Percentiles rank a stretch among this genome's conserved stretches.
Evolutionary conservation across 2,797 vertebrate species (phyloP).

Genomic region (Peromyscus eremicus): DNA sequence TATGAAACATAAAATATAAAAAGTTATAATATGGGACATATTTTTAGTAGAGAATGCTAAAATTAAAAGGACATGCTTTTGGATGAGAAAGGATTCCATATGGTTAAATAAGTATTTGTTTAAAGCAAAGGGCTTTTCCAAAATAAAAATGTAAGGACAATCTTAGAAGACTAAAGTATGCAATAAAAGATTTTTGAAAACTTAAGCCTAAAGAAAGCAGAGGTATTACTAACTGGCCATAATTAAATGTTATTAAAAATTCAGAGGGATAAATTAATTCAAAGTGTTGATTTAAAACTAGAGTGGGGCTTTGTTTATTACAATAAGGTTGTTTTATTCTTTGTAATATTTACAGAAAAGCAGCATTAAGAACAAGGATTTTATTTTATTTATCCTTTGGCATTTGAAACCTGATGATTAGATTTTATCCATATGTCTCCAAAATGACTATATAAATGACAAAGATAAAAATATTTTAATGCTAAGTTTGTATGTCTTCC

Average conservation of each 20-base stretch:
- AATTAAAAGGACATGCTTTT: background rate
- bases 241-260: background rate
- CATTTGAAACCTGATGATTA: background rate
- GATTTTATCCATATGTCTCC: background rate
- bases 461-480: background rate
- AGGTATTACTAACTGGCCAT: background rate
- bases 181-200: background rate
- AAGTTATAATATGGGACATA: background rate
- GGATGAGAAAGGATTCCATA: background rate
- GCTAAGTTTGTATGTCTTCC: background rate
- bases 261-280: background rate
- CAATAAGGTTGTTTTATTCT: background rate
- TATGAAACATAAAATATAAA: background rate
- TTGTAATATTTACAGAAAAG: background rate
- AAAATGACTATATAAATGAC: background rate
- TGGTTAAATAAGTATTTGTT: background rate
- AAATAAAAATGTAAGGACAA: background rate
- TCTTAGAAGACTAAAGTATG: background rate
- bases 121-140: background rate
- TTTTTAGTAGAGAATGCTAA: background rate
- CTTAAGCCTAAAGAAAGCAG: background rate
- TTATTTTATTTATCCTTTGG: background rate
- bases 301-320: background rate
- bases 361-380: background rate
- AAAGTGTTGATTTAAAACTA: background rate